Evolutionary conservation across 30 jellyfish, hydroid and myxozoan species (phyloP).

Genomic region (Turritopsis rubra): DNA sequence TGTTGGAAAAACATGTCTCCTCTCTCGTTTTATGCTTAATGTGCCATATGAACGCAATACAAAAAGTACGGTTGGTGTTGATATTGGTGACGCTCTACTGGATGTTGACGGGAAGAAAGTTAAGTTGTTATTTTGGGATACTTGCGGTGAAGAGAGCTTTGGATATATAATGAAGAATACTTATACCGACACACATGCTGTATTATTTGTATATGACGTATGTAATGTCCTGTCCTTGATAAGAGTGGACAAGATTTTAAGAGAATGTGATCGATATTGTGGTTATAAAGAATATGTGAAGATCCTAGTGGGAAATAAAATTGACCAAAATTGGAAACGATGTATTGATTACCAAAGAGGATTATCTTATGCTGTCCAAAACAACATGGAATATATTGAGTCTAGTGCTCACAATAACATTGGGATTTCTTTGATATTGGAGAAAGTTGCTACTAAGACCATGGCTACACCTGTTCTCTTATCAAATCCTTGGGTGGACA

Average conservation of each 20-base stretch:
- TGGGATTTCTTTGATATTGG: constrained; percentile 65
- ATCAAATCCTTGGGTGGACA: constrained; percentile 26
- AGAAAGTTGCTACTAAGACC: constrained; percentile 59
- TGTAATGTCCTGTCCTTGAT: constrained; percentile 40
- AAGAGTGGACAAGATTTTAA: constrained; percentile 44
- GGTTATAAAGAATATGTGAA: constrained; percentile 53
- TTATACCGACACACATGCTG: constrained; percentile 66
- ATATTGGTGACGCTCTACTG: background rate
- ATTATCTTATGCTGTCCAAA: constrained; percentile 52
- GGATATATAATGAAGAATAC: constrained; percentile 55
- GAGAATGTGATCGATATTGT: constrained; percentile 55
- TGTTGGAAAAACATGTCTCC: background rate
- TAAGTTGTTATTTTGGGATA: constrained; percentile 69
- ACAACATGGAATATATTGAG: constrained; percentile 64
- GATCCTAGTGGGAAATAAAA: constrained; percentile 77
- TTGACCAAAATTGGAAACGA: constrained; percentile 58
- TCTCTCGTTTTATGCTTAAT: background rate
- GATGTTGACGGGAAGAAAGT: background rate
- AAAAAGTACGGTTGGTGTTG: background rate
- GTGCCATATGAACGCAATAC: background rate
- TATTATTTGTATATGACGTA: constrained; percentile 68
- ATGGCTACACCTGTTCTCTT: constrained; percentile 66
- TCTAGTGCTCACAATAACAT: constrained; percentile 74
- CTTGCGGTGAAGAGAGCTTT: constrained; percentile 80
- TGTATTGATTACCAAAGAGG: constrained; percentile 64